These are phyloP conservation scores for Elymnias hypermnestra DNA, from an alignment of 1,140 invertebrate species.

Conservation along the genomic window DNA sequence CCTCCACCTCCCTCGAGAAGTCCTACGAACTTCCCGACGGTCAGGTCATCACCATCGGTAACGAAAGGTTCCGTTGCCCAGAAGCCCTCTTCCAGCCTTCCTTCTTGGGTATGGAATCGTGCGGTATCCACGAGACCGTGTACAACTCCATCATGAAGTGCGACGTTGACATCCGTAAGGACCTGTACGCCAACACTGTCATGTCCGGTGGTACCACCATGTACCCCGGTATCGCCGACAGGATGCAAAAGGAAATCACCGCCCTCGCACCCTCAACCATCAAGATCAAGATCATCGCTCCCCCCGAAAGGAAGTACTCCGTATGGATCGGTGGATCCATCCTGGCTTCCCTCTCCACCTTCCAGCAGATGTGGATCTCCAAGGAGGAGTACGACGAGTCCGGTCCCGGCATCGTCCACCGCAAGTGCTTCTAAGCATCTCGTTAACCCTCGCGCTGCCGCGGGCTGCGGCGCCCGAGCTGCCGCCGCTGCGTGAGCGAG, in stretches of 20 bases:
- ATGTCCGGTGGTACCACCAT: slow-evolving; percentile 97
- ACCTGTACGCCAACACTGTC: slow-evolving; percentile 97
- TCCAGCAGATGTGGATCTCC: slow-evolving; percentile 95
- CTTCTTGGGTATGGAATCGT: slow-evolving; percentile 96
- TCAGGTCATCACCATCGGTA: slow-evolving; percentile 97
- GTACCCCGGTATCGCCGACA: slow-evolving; percentile 91
- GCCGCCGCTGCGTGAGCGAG: slow-evolving; percentile 45
- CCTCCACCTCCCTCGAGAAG: slow-evolving; percentile 94
- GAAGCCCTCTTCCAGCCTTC: slow-evolving; percentile 97
- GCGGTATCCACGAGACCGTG: slow-evolving; percentile 95
- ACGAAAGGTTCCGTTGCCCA: slow-evolving; percentile 98
- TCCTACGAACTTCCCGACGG: slow-evolving; percentile 96
- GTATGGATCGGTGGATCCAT: slow-evolving; percentile 94
- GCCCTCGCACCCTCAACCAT: slow-evolving; percentile 91
- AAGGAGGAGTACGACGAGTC: slow-evolving; percentile 96
- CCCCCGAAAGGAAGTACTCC: slow-evolving; percentile 94
- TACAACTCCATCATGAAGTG: slow-evolving; percentile 99
- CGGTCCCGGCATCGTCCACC: slow-evolving; percentile 93
- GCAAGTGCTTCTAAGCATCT: slow-evolving; percentile 92
- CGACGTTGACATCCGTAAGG: slow-evolving; percentile 95
- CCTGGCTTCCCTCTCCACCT: slow-evolving; percentile 91
- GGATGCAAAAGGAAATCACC: slow-evolving; percentile 95
- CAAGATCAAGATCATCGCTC: slow-evolving; percentile 97
- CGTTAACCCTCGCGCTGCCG: slow-evolving; percentile 35
- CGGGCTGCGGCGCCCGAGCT: slow-evolving; percentile 19